Evolutionary conservation across 2,113 vertebrate species (phyloP).

Genomic region (Fulmarus glacialis): DNA sequence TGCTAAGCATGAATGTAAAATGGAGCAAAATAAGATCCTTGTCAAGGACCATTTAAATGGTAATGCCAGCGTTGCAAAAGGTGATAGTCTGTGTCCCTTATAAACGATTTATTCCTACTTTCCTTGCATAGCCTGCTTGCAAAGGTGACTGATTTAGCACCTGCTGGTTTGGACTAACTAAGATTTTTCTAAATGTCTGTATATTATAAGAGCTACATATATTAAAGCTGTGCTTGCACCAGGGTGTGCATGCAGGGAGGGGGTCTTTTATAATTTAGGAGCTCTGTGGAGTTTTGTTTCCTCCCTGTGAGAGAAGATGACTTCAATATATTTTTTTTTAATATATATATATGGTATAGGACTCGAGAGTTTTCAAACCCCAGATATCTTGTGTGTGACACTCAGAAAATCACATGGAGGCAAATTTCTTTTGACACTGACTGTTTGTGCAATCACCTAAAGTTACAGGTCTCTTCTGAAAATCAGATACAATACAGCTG

Average conservation of each 20-base stretch:
- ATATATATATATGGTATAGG: rapidly evolving
- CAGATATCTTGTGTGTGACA: not conserved
- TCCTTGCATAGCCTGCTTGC: not conserved
- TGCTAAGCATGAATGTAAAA: constrained; percentile 47
- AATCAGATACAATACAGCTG: not conserved
- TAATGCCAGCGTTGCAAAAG: constrained; percentile 8
- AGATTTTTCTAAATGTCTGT: not conserved
- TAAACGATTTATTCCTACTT: not conserved
- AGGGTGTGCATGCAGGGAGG: not conserved
- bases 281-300: not conserved
- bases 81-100: not conserved
- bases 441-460: not conserved
- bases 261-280: not conserved
- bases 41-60: constrained; percentile 51
- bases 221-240: not conserved
- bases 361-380: not conserved
- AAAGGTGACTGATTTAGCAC: not conserved
- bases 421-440: not conserved
- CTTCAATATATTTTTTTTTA: not conserved
- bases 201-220: not conserved
- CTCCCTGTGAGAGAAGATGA: not conserved
- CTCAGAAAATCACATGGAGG: not conserved
- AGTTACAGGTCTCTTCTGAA: not conserved
- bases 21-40: constrained; percentile 28
- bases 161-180: not conserved